These are phyloP conservation scores for Watsonalla cultraria DNA, from an alignment of 2,888 invertebrate genomes.

Conservation along the genomic window DNA sequence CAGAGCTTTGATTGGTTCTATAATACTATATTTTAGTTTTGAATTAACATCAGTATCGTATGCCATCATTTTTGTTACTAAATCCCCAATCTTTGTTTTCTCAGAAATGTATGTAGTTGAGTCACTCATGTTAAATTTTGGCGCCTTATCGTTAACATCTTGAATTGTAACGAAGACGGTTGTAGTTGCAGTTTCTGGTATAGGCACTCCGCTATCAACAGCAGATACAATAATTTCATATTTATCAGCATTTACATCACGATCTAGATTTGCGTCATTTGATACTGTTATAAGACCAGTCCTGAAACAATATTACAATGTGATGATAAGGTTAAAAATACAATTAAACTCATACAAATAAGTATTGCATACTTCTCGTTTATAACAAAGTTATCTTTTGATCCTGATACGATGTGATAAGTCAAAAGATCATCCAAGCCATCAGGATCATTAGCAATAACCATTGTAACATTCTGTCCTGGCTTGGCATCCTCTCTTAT, in stretches of 20 bases:
- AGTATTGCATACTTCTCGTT: constrained; percentile 79
- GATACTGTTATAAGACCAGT: constrained; percentile 85
- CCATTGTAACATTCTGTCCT: constrained; percentile 83
- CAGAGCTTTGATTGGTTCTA: constrained; percentile 83
- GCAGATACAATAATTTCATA: constrained; percentile 86
- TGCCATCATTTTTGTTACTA: constrained; percentile 82
- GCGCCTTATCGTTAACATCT: constrained; percentile 91
- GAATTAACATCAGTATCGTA: constrained; percentile 85
- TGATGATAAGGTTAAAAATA: constrained; percentile 1
- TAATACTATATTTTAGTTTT: constrained; percentile 82
- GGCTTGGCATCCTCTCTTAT: constrained; percentile 84
- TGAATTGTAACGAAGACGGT: constrained; percentile 84
- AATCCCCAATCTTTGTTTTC: constrained; percentile 79
- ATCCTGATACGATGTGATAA: constrained; percentile 85
- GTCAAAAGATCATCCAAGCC: constrained; percentile 83
- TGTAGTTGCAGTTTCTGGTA: constrained; percentile 87
- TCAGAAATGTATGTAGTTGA: constrained; percentile 85
- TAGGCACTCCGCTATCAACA: constrained; percentile 85
- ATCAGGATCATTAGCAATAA: constrained; percentile 88
- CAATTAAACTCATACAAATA: not conserved
- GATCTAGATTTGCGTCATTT: constrained; percentile 84
- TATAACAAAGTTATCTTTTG: constrained; percentile 87
- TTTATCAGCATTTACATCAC: constrained; percentile 82
- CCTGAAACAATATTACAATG: constrained; percentile 48
- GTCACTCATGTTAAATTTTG: constrained; percentile 83